Evolutionary conservation across 2,888 invertebrate species (phyloP).

Genomic region (Abrostola tripartita): DNA sequence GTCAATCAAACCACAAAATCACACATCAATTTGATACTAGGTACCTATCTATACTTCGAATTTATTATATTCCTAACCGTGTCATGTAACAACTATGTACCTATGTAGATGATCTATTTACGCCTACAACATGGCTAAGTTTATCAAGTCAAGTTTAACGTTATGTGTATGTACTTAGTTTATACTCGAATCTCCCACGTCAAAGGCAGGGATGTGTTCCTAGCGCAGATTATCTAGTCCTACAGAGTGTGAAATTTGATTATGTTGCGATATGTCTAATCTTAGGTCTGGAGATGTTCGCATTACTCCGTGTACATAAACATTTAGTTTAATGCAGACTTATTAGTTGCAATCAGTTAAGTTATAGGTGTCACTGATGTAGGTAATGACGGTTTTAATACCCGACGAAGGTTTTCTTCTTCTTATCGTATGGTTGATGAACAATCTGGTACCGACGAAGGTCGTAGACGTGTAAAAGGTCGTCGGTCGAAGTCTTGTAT

Average conservation of each 20-base stretch:
- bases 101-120: not conserved
- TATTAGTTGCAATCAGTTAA: not conserved
- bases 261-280: constrained; percentile 35
- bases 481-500: too few relatives aligned
- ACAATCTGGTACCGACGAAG: too few relatives aligned
- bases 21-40: too few relatives aligned
- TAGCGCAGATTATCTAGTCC: constrained; percentile 43
- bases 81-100: not conserved
- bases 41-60: too few relatives aligned
- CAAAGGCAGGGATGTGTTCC: constrained; percentile 46
- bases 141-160: constrained; percentile 33
- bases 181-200: constrained; percentile 49
- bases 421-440: too few relatives aligned
- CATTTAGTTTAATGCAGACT: constrained; percentile 14
- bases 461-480: too few relatives aligned
- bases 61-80: too few relatives aligned
- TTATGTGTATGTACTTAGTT: constrained; percentile 18
- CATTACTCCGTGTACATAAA: constrained; percentile 13
- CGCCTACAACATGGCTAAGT: not conserved
- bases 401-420: too few relatives aligned
- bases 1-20: too few relatives aligned
- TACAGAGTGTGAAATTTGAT: constrained; percentile 47
- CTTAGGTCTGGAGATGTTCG: constrained; percentile 18
- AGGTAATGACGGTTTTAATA: too few relatives aligned
- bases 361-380: not conserved